Conservation (phyloP, 2,113 vertebrate genomes). For the Mixornis gularis region DNA sequence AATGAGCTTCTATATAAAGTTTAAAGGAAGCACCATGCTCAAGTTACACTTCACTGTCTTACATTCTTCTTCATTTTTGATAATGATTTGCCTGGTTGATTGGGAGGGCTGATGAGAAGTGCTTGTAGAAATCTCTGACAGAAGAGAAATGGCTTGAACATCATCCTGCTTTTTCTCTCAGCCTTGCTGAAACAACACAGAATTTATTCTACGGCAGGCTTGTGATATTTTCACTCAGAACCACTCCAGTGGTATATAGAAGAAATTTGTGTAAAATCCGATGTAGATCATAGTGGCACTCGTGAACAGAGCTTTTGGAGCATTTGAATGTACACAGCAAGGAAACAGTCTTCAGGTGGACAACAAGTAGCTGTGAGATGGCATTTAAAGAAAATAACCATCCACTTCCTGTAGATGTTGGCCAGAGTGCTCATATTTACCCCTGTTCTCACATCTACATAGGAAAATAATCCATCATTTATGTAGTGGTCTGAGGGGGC, state of each 20-base stretch:
- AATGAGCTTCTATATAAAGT: neutral
- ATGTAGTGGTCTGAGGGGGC: rapidly evolving
- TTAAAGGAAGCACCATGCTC: neutral
- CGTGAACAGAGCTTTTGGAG: neutral
- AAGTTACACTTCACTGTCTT: neutral
- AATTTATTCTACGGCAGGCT: neutral
- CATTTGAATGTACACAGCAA: neutral
- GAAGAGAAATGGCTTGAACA: neutral
- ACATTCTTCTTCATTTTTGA: neutral
- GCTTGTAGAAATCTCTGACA: neutral
- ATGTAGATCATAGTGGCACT: neutral
- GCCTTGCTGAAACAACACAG: neutral
- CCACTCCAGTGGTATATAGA: neutral
- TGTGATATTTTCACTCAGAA: neutral
- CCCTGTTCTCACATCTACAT: neutral
- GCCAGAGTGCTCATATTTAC: neutral
- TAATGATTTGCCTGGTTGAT: neutral
- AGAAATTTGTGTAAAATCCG: neutral
- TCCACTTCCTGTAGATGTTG: neutral
- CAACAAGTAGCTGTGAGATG: neutral
- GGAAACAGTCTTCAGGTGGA: neutral
- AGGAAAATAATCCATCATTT: neutral
- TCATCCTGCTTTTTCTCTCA: neutral
- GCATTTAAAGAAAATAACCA: neutral
- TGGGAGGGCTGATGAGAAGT: neutral